Conservation (phyloP, 1,140 invertebrate genomes). For the Armadillidium nasatum region DNA sequence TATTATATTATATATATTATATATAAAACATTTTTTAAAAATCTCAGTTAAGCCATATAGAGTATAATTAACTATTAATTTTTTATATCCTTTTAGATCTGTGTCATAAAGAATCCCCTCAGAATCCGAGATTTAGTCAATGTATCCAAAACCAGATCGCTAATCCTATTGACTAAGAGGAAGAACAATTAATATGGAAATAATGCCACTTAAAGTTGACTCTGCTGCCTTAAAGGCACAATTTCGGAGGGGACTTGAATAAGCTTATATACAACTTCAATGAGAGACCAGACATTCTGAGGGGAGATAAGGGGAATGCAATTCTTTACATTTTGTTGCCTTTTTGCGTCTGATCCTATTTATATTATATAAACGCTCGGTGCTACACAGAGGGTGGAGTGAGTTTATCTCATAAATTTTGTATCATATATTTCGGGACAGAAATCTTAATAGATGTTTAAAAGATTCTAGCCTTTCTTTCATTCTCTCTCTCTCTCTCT, state of each 20-base stretch:
- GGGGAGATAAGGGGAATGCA: conserved; percentile 20
- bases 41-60: background rate
- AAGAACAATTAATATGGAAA: conserved; percentile 43
- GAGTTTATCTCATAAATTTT: background rate
- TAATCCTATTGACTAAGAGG: conserved; percentile 41
- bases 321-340: background rate
- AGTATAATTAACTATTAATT: conserved; percentile 11
- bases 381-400: background rate
- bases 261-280: conserved; percentile 31
- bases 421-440: background rate
- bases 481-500: background rate
- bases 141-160: conserved; percentile 3
- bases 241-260: conserved; percentile 31
- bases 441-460: conserved; percentile 9
- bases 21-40: too few species aligned
- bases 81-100: background rate
- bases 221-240: conserved; percentile 24
- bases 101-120: conserved; percentile 7
- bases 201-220: conserved; percentile 37
- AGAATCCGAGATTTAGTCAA: background rate
- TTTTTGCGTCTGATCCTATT: background rate
- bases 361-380: background rate
- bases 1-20: too few species aligned
- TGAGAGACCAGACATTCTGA: conserved; percentile 16
- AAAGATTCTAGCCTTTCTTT: conserved; percentile 1